Evolutionary conservation across 2,113 vertebrate genomes (phyloP).

Genomic region (Camelus dromedarius): DNA sequence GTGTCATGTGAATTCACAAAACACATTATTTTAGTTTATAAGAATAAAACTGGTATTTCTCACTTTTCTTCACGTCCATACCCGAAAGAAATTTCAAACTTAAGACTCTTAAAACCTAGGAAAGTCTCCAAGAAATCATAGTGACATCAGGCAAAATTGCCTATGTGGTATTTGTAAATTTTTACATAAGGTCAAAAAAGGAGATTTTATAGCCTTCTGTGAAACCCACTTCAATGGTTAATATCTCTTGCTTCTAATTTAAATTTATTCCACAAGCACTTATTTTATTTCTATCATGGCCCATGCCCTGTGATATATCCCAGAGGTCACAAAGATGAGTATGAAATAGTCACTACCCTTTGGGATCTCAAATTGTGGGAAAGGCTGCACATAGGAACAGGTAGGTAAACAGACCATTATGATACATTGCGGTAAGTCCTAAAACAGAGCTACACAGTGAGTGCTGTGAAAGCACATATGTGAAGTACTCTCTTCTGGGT

Average conservation of each 20-base stretch:
- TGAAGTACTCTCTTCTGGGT: not conserved
- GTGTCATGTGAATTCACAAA: not conserved
- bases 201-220: not conserved
- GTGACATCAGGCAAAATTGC: not conserved
- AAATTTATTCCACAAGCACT: not conserved
- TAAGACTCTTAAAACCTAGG: not conserved
- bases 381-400: not conserved
- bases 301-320: not conserved
- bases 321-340: not conserved
- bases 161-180: not conserved
- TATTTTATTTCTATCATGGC: not conserved
- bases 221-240: not conserved
- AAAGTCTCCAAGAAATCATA: not conserved
- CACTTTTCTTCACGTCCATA: constrained; percentile 10
- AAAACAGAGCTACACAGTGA: not conserved
- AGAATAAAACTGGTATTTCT: not conserved
- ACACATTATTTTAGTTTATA: not conserved
- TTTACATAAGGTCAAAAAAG: constrained; percentile 16
- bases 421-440: not conserved
- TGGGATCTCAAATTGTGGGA: not conserved
- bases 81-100: constrained; percentile 4
- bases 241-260: not conserved
- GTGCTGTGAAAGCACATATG: not conserved
- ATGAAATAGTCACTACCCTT: not conserved
- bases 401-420: not conserved